Percentiles rank a stretch among this genome's conserved stretches.
Conservation (phyloP, 2,888 invertebrate species). For the Nysson spinosus region DNA sequence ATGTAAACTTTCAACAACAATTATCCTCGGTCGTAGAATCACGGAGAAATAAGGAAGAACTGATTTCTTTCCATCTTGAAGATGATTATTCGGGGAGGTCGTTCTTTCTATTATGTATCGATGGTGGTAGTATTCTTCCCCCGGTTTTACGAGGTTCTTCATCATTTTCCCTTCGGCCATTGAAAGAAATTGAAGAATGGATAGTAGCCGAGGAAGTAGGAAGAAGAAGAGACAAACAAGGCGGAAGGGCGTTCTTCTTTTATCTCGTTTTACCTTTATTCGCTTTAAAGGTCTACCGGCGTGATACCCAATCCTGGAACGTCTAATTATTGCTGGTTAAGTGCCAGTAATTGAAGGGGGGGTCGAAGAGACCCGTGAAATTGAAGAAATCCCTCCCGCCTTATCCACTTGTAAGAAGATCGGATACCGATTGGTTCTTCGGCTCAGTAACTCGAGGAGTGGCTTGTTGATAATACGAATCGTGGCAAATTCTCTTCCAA, state of each 20-base stretch:
- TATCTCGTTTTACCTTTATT: slow-evolving; percentile 59
- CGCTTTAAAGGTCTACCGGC: slow-evolving; percentile 63
- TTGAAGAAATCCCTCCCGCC: slow-evolving; percentile 66
- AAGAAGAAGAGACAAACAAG: slow-evolving; percentile 9
- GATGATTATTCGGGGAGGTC: slow-evolving; percentile 38
- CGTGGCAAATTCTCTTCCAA: slow-evolving; percentile 39
- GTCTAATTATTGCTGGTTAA: slow-evolving; percentile 75
- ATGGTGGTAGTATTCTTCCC: slow-evolving; percentile 26
- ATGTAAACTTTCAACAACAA: slow-evolving; percentile 11
- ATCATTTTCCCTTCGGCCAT: slow-evolving; percentile 43
- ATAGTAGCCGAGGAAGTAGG: neutral
- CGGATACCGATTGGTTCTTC: slow-evolving; percentile 43
- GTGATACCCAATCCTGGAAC: slow-evolving; percentile 65
- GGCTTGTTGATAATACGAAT: slow-evolving; percentile 54
- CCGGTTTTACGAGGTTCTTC: slow-evolving; percentile 44
- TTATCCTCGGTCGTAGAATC: neutral
- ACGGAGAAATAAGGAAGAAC: neutral
- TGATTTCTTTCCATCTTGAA: slow-evolving; percentile 14
- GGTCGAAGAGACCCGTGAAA: slow-evolving; percentile 72
- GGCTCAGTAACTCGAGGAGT: slow-evolving; percentile 45
- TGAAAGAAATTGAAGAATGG: slow-evolving; percentile 27
- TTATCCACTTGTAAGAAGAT: slow-evolving; percentile 26
- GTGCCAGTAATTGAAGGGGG: slow-evolving; percentile 73
- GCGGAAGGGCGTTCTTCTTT: slow-evolving; percentile 49
- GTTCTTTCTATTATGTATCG: slow-evolving; percentile 35